These are phyloP conservation scores for Drepana falcataria DNA, from an alignment of 2,888 invertebrate species.

Conservation along the genomic window DNA sequence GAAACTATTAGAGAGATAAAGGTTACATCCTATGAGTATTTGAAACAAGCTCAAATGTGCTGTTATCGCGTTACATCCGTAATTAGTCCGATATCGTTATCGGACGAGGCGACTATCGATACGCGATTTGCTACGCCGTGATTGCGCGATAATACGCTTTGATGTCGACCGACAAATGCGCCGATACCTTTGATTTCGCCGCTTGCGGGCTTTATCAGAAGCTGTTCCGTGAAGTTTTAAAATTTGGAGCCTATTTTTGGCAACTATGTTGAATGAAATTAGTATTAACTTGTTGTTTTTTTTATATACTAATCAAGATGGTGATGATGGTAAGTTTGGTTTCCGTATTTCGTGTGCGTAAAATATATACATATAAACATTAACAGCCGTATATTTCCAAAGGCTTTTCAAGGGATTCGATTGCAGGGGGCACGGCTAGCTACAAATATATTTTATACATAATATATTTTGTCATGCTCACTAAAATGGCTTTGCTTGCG, in stretches of 20 bases:
- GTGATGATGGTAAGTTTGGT: no score
- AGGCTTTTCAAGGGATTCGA: no score
- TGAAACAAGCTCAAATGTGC: neutral
- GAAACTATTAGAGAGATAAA: neutral
- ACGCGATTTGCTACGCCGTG: conserved; percentile 21
- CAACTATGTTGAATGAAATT: no score
- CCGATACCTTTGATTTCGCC: conserved; percentile 35
- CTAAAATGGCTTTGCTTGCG: neutral
- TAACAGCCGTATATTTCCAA: no score
- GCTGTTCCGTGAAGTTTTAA: no score
- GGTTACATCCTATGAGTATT: neutral
- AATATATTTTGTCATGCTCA: no score
- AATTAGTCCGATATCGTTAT: conserved; percentile 24
- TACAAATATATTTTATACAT: neutral
- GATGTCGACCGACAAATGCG: conserved; percentile 33
- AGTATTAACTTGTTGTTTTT: no score
- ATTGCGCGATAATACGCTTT: conserved; percentile 33
- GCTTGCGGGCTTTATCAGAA: neutral
- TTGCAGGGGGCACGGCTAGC: neutral
- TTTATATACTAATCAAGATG: no score
- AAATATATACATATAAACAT: no score
- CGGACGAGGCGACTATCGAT: conserved; percentile 25
- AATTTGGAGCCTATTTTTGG: no score
- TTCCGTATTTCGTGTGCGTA: no score
- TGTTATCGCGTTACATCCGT: conserved; percentile 5